Evolutionary conservation across 2,797 vertebrate genomes (phyloP), one percentile per base, ranked within the genome.

Genomic region (Nannoperca australis): DNA sequence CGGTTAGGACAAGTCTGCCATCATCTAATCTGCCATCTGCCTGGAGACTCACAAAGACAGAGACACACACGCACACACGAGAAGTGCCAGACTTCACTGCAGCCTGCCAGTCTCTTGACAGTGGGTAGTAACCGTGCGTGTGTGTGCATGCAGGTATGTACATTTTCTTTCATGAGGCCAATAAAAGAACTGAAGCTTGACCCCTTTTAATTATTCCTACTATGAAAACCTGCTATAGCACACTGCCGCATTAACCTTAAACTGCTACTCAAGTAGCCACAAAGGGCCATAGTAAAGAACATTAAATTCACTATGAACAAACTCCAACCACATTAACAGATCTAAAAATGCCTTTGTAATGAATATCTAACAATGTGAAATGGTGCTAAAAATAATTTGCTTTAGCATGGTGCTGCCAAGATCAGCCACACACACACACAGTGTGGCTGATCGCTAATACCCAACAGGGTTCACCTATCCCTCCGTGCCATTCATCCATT

Each of bases 11-110:
- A 73, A 67, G 81, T 83, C 79, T 87, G 82, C 78, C 59, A 70
- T 86, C 88, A 79, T 89, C 86, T 91, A 90, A 93, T 91, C 86
- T 85, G 80, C 94, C 94, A 94, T 94, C 93, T 95, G 93, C 84
- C 82, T 80, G 60, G 70, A 89, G 70, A 69, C 77, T 75, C 13
- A 64, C 3, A 80, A 36, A 72, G 24, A 65, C 2, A 13, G 24
- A 69, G n/a, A 56, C 79, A 61, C 10, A 80, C 40, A 72, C 24
- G 60, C 2, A 17, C 50, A 66, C 2, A 17, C 11, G 6, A 38
- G 6, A 49, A 59, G 73, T 70, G 82, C 83, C 86, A 92, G 85
- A 90, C 85, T 82, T 85, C 67, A 78, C 49, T 75, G 42, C 54
- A 70, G 73, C 64, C 70, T 77, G 85, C 82, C 82, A 90, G 84